A percentile compares a stretch with the other conserved stretches of the same genome.
Evolutionary conservation across 2,797 vertebrate species (phyloP).

Genomic region (Danio choprae): DNA sequence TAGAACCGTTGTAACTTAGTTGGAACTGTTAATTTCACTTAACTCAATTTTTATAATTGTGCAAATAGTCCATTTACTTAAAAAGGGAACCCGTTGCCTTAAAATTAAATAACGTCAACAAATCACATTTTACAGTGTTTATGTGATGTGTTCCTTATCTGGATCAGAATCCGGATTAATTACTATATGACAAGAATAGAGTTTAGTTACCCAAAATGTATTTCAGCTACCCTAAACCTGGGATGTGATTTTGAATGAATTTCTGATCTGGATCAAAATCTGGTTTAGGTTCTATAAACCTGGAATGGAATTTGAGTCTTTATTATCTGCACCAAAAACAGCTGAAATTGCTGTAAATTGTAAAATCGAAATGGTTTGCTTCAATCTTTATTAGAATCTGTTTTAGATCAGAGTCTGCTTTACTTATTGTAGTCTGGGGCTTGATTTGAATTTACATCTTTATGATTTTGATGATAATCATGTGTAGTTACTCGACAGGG

Average conservation of each 20-base stretch:
- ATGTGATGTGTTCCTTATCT: neutral
- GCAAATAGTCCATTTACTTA: no score
- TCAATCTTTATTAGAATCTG: neutral
- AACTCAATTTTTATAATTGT: no score
- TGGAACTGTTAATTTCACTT: no score
- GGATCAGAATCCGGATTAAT: neutral
- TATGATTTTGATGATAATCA: neutral
- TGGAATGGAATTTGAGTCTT: neutral
- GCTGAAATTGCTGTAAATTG: no score
- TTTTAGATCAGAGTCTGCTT: neutral
- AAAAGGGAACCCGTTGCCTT: no score
- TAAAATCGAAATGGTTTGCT: no score
- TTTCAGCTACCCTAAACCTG: no score
- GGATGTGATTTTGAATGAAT: no score
- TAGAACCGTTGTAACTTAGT: no score
- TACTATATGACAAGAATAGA: neutral
- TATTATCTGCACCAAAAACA: neutral
- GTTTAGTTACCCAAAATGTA: neutral
- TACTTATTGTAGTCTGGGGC: neutral
- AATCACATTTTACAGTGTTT: neutral
- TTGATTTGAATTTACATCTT: neutral
- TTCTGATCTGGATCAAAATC: neutral
- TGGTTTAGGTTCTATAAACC: neutral
- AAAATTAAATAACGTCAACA: no score
- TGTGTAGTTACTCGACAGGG: neutral